These are phyloP conservation scores for Porites cylindrica DNA, from an alignment of 92 coral and sea anemone genomes.

Conservation along the genomic window DNA sequence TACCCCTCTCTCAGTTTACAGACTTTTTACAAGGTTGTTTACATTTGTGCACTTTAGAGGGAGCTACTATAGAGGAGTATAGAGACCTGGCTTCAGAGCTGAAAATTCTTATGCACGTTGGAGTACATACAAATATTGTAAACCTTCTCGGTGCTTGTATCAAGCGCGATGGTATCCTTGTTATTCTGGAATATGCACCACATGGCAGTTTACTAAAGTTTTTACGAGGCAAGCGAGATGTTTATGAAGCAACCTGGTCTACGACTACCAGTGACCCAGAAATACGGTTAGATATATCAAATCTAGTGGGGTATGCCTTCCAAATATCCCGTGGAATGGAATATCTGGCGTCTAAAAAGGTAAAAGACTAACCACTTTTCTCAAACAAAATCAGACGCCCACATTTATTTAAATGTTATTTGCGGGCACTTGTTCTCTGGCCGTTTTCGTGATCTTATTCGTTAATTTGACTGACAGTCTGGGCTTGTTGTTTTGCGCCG, in stretches of 20 bases:
- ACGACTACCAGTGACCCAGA: conserved; percentile 73
- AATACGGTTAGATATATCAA: conserved; percentile 67
- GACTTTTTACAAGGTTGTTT: too few species aligned
- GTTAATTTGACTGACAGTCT: too few species aligned
- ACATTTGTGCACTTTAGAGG: conserved; percentile 34
- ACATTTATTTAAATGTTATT: too few species aligned
- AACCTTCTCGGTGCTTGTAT: conserved; percentile 91
- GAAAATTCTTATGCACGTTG: conserved; percentile 91
- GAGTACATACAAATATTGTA: conserved; percentile 80
- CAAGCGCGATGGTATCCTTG: conserved; percentile 65
- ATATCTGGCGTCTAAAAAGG: conserved; percentile 87
- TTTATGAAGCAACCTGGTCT: conserved; percentile 83
- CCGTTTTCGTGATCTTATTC: too few species aligned
- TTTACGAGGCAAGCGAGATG: conserved; percentile 74
- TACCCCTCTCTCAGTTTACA: too few species aligned
- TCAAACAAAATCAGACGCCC: too few species aligned
- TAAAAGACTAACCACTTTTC: neutral
- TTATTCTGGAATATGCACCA: conserved; percentile 87
- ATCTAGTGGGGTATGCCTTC: conserved; percentile 70
- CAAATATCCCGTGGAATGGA: conserved; percentile 88
- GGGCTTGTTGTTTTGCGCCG: too few species aligned
- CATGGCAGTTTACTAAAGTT: conserved; percentile 81
- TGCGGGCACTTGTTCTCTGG: too few species aligned
- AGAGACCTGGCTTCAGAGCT: conserved; percentile 86
- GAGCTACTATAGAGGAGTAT: conserved; percentile 71